phyloP scores from a whole-genome alignment of 2,888 invertebrate genomes.

The Eupithecia centaureata region DNA sequence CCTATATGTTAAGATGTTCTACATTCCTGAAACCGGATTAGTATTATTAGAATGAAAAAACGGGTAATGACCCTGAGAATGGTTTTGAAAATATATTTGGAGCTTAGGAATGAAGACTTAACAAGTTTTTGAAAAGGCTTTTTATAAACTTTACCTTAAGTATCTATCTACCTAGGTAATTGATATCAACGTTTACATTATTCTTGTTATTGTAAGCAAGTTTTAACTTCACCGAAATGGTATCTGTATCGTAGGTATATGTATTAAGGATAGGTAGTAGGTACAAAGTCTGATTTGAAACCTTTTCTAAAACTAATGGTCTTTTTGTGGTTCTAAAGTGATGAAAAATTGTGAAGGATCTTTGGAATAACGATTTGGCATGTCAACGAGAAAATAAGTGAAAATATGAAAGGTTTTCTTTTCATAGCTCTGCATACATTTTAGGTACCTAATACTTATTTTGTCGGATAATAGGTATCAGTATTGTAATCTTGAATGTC shows the following conservation, averaged over 20 bases:
- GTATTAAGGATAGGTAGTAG: neutral
- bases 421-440: too few relatives aligned
- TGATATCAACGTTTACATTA: neutral
- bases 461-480: too few relatives aligned
- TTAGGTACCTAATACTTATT: neutral
- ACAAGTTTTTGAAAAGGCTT: neutral
- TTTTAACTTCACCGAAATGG: neutral
- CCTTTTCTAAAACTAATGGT: neutral
- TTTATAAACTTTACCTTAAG: neutral
- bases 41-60: neutral
- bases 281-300: neutral
- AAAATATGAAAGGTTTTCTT: too few relatives aligned
- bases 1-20: neutral
- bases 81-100: neutral
- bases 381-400: neutral
- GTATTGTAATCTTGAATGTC: neutral
- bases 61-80: neutral
- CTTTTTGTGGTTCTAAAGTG: neutral
- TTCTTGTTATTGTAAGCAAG: neutral
- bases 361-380: neutral
- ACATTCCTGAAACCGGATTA: neutral
- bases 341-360: neutral
- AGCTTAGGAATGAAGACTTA: conserved; percentile 2
- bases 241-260: neutral
- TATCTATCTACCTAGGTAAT: neutral